Base-by-base conservation (phyloP, 2,797 vertebrate species). In the Enteromius anoplus region DNA sequence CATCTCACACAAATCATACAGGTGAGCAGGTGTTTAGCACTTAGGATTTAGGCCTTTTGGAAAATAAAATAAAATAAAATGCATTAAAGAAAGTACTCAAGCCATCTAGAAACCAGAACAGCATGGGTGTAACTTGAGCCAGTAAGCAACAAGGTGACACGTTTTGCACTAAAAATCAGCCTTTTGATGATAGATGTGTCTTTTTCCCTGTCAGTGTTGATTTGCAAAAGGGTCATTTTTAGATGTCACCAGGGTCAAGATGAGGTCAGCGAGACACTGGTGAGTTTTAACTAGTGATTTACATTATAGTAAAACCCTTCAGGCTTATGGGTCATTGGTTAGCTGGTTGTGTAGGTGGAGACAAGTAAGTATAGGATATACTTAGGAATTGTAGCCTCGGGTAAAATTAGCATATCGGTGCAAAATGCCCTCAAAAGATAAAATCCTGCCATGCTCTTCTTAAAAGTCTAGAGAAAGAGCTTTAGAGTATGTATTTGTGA, bases 201-300 rank as follows among this genome's bases (percentile, higher is more conserved):
- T 32, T 65, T 49, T 55, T 37, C 11, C 23, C 17, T 40, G 32
- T 53, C 26, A 21, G 23, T 19, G 9, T 42, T 81, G 21, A 71
- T 51, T 69, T 62, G 21, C 19, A 60, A 42, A 75, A 10, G 17
- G 66, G n/a, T 75, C 23, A 47, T 62, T 83, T 83, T 60, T 11
- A 7, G 64, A 69, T 29, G 81, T 40, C 64, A 55, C 4, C 21
- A 15, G 53, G 75, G 75, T 78, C 53, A 26, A 21, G 21, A 78
- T 26, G 42, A 32, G 75, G 75, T 71, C 65, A 62, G 14, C 10
- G 3, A 80, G 78, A 71, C 78, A 55, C 51, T 71, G 64, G 19
- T 40, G 26, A 81, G 53, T 51, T 70, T 45, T 71, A 47, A 75
- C 70, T 75, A 64, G 85, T 72, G 82, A 82, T 86, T 84, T 86